Conservation (phyloP, 2,888 invertebrate genomes). For the Piscicola geometra region DNA sequence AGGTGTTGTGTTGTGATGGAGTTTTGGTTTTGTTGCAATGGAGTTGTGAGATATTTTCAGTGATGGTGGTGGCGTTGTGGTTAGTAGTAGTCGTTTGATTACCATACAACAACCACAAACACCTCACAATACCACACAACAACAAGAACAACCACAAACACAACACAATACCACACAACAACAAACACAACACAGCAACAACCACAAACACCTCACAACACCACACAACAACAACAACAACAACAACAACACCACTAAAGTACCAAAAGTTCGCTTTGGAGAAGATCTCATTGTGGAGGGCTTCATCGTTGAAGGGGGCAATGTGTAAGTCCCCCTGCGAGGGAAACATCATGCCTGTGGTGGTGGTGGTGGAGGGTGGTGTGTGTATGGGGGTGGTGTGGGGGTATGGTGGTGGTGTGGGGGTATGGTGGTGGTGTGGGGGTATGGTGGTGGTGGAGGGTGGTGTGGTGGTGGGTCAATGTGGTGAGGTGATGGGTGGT, state of each 20-base stretch:
- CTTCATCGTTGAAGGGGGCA: slow-evolving; percentile 95
- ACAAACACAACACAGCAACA: too few relatives aligned
- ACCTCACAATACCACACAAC: background rate
- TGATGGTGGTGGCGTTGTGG: too few relatives aligned
- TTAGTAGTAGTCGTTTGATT: too few relatives aligned
- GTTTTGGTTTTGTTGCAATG: too few relatives aligned
- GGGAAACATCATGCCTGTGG: slow-evolving; percentile 87
- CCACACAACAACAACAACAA: slow-evolving; percentile 42
- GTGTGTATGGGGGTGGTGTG: too few relatives aligned
- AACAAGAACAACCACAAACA: background rate
- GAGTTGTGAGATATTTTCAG: too few relatives aligned
- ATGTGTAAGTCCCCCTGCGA: slow-evolving; percentile 92
- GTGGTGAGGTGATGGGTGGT: too few relatives aligned
- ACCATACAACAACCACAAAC: too few relatives aligned
- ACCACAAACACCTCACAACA: background rate
- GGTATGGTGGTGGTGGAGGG: too few relatives aligned
- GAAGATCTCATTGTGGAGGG: slow-evolving; percentile 93
- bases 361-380: too few relatives aligned
- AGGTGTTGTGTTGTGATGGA: background rate
- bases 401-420: background rate
- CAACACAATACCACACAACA: background rate
- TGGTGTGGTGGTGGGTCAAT: too few relatives aligned
- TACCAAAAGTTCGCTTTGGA: slow-evolving; percentile 98
- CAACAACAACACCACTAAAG: too few relatives aligned
- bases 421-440: background rate